A percentile compares a stretch with the other conserved stretches of the same genome.
Evolutionary conservation across 2,113 vertebrate species (phyloP).

Genomic region (Pleuronectes platessa): DNA sequence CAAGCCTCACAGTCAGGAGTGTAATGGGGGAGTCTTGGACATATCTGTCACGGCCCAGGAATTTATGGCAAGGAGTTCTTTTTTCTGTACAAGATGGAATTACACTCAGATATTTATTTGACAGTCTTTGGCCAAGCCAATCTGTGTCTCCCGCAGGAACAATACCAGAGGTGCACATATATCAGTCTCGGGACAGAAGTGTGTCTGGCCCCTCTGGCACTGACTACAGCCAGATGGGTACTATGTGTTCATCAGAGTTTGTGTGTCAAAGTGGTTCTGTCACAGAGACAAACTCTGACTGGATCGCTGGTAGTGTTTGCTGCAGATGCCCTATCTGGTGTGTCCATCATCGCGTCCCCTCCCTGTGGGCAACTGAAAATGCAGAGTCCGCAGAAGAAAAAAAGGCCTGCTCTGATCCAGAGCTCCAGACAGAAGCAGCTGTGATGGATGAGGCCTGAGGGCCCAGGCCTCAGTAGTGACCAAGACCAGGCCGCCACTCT

Average conservation of each 20-base stretch:
- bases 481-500: slow-evolving; percentile 57
- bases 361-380: slow-evolving; percentile 59
- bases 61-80: slow-evolving; percentile 27
- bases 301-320: slow-evolving; percentile 48
- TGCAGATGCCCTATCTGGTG: slow-evolving; percentile 64
- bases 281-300: slow-evolving; percentile 44
- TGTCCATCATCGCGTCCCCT: slow-evolving; percentile 64
- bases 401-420: slow-evolving; percentile 50
- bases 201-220: slow-evolving; percentile 52
- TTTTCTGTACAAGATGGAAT: slow-evolving; percentile 43
- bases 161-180: slow-evolving; percentile 36
- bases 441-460: slow-evolving; percentile 76
- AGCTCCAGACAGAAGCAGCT: slow-evolving; percentile 55
- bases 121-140: slow-evolving; percentile 38
- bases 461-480: slow-evolving; percentile 63
- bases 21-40: slow-evolving; percentile 45
- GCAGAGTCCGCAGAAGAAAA: slow-evolving; percentile 72
- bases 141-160: slow-evolving; percentile 45
- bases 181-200: slow-evolving; percentile 39
- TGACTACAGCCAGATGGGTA: slow-evolving; percentile 61
- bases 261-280: slow-evolving; percentile 52
- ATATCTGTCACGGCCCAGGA: slow-evolving; percentile 43
- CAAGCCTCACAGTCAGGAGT: slow-evolving; percentile 31
- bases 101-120: slow-evolving; percentile 46
- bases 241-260: slow-evolving; percentile 38